Evolutionary conservation across 2,113 vertebrate species (phyloP).

Genomic region (Crotophaga sulcirostris): DNA sequence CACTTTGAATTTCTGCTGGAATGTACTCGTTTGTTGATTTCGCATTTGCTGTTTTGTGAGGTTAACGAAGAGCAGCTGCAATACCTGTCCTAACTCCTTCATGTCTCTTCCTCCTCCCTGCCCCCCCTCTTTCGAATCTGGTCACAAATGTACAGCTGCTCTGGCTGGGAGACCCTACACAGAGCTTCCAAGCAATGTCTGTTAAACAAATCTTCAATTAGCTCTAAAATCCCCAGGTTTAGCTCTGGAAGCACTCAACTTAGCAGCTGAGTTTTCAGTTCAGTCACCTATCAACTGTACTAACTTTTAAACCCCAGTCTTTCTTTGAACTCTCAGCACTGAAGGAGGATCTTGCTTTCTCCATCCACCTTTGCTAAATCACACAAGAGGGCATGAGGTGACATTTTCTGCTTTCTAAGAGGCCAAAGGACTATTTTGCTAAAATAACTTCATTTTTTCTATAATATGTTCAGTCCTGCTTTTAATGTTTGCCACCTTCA

Average conservation of each 20-base stretch:
- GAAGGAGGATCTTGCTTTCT: neutral
- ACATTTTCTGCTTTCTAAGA: neutral
- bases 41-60: neutral
- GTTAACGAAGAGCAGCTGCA: conserved; percentile 30
- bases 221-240: neutral
- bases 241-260: conserved; percentile 23
- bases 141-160: neutral
- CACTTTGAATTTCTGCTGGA: conserved; percentile 36
- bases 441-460: neutral
- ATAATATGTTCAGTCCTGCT: neutral
- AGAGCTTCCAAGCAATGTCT: neutral
- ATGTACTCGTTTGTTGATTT: neutral
- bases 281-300: neutral
- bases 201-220: conserved; percentile 9
- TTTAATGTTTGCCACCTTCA: neutral
- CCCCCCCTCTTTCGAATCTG: neutral
- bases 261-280: neutral
- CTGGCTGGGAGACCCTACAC: neutral
- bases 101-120: neutral
- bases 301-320: neutral
- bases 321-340: neutral
- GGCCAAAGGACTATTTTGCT: neutral
- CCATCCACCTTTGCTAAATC: neutral
- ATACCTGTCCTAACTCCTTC: conserved; percentile 1
- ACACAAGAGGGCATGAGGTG: neutral